Conservation (phyloP, 2,797 vertebrate species). For the Thunnus albacares region DNA sequence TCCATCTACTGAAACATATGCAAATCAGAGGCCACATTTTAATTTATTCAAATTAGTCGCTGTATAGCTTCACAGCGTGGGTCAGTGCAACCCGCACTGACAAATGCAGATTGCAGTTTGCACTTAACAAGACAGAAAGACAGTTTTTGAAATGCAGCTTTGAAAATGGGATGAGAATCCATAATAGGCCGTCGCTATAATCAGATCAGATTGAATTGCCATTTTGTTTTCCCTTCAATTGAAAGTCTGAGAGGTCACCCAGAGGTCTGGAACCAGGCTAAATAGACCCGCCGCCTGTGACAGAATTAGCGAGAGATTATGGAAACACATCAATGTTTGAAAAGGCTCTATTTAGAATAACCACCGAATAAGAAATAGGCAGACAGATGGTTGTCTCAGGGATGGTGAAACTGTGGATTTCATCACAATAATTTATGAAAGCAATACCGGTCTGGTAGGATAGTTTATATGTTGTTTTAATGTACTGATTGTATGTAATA, state of each 20-base stretch:
- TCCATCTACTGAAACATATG: no score
- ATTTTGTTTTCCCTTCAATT: constrained; percentile 13
- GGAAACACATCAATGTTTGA: neutral
- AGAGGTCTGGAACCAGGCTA: neutral
- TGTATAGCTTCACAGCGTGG: no score
- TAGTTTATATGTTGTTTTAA: no score
- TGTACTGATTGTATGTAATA: no score
- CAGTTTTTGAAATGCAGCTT: constrained; percentile 2
- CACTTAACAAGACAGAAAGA: neutral
- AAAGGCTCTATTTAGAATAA: neutral
- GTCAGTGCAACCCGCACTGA: neutral
- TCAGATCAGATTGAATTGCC: neutral
- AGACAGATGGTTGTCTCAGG: neutral
- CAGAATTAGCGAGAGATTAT: neutral
- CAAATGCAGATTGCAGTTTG: neutral
- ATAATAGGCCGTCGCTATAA: neutral
- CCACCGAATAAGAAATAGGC: neutral
- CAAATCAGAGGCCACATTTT: neutral
- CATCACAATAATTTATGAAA: neutral
- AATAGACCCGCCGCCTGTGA: neutral
- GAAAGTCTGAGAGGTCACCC: neutral
- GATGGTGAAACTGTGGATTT: neutral
- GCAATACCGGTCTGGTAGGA: neutral
- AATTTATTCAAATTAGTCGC: neutral
- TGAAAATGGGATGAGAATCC: neutral